These are phyloP conservation scores for Drosophila demipolita DNA, from an alignment of 2,888 invertebrate species.

Conservation along the genomic window DNA sequence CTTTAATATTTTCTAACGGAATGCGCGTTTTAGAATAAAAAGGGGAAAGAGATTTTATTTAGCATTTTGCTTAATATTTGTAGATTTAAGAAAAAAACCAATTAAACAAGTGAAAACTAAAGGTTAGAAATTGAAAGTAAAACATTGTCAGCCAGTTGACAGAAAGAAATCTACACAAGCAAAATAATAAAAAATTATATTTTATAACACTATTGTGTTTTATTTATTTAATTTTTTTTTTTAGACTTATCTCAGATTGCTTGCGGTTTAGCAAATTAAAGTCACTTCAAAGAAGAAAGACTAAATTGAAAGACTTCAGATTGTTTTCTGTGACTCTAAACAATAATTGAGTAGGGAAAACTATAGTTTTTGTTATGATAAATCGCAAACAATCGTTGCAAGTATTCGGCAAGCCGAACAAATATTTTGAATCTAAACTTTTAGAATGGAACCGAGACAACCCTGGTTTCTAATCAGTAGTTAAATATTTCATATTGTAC, in stretches of 20 bases:
- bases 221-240: background rate
- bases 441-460: background rate
- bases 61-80: constrained; percentile 11
- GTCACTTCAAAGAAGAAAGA: background rate
- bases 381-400: constrained; percentile 25
- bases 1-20: constrained; percentile 29
- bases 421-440: constrained; percentile 16
- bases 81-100: background rate
- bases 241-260: constrained; percentile 5
- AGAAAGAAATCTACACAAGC: constrained; percentile 82
- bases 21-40: constrained; percentile 15
- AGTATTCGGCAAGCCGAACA: constrained; percentile 31
- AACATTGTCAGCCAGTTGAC: constrained; percentile 1
- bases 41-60: constrained; percentile 7
- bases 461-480: constrained; percentile 10
- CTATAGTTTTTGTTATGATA: background rate
- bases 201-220: background rate
- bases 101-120: constrained; percentile 17
- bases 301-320: background rate
- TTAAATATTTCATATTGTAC: constrained; percentile 17
- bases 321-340: constrained; percentile 3
- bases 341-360: background rate
- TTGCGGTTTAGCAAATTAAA: constrained; percentile 10
- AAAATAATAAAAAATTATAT: constrained; percentile 64
- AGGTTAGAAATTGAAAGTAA: constrained; percentile 23